phyloP scores from a whole-genome alignment of 2,113 vertebrate genomes.

The Pantherophis guttatus region DNA sequence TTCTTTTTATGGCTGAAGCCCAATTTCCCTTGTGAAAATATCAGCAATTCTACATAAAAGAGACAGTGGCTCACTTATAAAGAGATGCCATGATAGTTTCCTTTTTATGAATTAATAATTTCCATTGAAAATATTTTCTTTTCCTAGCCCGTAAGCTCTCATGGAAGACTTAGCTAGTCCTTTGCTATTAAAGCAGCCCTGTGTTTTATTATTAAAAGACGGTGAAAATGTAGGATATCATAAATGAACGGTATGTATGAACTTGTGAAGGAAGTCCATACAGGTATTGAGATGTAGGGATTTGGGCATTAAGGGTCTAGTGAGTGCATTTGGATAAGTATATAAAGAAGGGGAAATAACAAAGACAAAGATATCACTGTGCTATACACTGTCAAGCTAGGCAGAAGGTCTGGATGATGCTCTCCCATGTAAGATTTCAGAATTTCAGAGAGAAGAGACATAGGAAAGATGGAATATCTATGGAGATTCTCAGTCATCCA shows the following conservation, averaged over 20 bases:
- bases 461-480: neutral
- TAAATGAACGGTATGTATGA: neutral
- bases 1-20: slow-evolving; percentile 57
- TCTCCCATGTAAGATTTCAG: neutral
- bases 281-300: neutral
- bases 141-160: neutral
- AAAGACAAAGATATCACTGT: neutral
- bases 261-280: neutral
- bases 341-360: neutral
- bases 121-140: neutral
- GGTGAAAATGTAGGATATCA: neutral
- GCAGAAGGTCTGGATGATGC: neutral
- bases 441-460: neutral
- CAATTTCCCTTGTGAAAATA: neutral
- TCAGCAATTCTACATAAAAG: neutral
- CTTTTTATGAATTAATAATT: slow-evolving; percentile 1
- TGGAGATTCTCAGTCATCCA: no score
- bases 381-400: neutral
- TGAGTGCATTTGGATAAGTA: neutral
- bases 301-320: neutral
- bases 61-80: neutral
- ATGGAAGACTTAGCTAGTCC: neutral
- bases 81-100: neutral
- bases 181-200: neutral
- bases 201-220: neutral